Evolutionary conservation across 1,140 invertebrate genomes (phyloP), one percentile per base, ranked within the genome.

Genomic region (Pemphigus obesinymphae): DNA sequence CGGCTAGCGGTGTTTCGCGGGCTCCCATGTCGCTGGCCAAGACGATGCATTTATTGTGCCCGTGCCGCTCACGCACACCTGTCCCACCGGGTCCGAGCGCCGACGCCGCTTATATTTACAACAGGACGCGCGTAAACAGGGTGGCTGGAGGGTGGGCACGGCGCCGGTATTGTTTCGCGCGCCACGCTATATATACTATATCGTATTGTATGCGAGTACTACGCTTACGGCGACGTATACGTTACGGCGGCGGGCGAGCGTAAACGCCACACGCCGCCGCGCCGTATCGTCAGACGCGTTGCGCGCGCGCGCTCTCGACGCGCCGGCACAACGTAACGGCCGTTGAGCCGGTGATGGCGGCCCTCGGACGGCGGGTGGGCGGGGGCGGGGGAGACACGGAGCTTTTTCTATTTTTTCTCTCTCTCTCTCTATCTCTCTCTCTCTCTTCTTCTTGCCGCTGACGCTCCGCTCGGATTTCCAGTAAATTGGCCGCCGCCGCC

Each of bases 241-340:
- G 55, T 61, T 23, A 61, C 26, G 55, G 15, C 55, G 55, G 55
- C 55, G 55, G 13, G 11, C 0, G 53, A 55, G 26, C 6, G 11
- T 63, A 4, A 17, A 66, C 29, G 3, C 6, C 2, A 8, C 17
- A 29, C 17, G 31, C 45, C 7, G 45, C 45, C 6, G n/a, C 50
- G 50, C 10, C 50, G 17, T 23, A 3, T n/a, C 50, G 3, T 23
- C n/a, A n/a, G 50, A 4, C 20, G 50, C 17, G 10, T 40, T 40
- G 50, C 50, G 17, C 50, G 50, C 50, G n/a, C n/a, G n/a, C n/a
- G n/a, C n/a, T n/a, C n/a, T n/a, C n/a, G n/a, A n/a, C n/a, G n/a
- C n/a, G 40, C 68, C 17, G 26, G 45, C 70, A n/a, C 70, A 73
- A 73, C 70, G 70, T 50, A n/a, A 73, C 70, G 70, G 26, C 29